Evolutionary conservation across 1,140 invertebrate genomes (phyloP).

Genomic region (Uloborus diversus): DNA sequence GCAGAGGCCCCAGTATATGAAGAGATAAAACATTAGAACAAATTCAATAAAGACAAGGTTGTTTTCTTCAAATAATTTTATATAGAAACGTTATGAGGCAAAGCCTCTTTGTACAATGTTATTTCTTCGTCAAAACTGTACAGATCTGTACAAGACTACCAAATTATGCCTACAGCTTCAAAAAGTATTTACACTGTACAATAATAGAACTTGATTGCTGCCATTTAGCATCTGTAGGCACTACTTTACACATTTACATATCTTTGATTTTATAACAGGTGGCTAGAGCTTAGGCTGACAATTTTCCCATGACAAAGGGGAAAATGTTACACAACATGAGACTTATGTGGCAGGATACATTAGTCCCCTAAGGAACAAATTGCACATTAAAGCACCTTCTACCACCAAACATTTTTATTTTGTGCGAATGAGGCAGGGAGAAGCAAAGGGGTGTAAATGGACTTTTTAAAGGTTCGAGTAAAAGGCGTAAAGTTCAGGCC

Average conservation of each 20-base stretch:
- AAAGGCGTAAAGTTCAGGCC: too few species aligned
- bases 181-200: conserved; percentile 49
- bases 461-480: too few species aligned
- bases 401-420: too few species aligned
- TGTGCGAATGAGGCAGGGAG: too few species aligned
- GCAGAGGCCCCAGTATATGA: neutral
- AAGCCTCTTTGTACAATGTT: conserved; percentile 51
- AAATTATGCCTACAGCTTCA: conserved; percentile 41
- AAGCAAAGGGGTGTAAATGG: too few species aligned
- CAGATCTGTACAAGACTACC: conserved; percentile 18
- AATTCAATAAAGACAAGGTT: neutral
- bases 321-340: too few species aligned
- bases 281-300: neutral
- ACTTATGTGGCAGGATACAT: too few species aligned
- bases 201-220: conserved; percentile 14
- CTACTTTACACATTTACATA: conserved; percentile 15
- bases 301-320: too few species aligned
- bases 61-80: conserved; percentile 34
- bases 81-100: conserved; percentile 52
- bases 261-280: neutral
- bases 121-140: conserved; percentile 52
- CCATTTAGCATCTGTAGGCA: conserved; percentile 20
- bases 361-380: too few species aligned
- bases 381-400: too few species aligned
- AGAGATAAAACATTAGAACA: too few species aligned